Percentiles rank a stretch among this genome's conserved stretches.
Evolutionary conservation across 2,113 vertebrate genomes (phyloP).

Genomic region (Cavia porcellus): DNA sequence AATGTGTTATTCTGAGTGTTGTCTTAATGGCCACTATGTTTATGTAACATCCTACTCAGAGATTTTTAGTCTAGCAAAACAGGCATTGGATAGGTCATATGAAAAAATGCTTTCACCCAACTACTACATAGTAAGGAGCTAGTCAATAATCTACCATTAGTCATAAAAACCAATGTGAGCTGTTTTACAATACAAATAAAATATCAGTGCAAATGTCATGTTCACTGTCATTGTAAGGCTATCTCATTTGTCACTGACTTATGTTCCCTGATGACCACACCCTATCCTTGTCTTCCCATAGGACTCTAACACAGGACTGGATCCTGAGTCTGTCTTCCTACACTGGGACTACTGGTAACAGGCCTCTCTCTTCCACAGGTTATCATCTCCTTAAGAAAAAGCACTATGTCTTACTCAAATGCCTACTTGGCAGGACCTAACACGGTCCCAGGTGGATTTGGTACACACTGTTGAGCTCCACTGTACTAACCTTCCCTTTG

Average conservation of each 20-base stretch:
- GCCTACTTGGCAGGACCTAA: neutral
- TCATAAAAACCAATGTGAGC: neutral
- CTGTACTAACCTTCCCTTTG: neutral
- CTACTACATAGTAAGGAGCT: neutral
- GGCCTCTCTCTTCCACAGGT: neutral
- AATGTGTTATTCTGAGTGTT: neutral
- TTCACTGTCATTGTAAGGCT: neutral
- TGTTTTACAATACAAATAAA: slow-evolving; percentile 44
- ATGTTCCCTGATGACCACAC: neutral
- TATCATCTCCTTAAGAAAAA: neutral
- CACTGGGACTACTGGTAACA: neutral
- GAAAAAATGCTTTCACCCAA: neutral
- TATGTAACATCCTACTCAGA: neutral
- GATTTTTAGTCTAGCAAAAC: slow-evolving; percentile 10
- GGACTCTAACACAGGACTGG: neutral
- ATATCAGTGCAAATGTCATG: neutral
- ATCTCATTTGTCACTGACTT: neutral
- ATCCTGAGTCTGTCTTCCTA: neutral
- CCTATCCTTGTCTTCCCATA: neutral
- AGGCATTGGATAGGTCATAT: neutral
- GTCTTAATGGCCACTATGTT: neutral
- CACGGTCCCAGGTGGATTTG: neutral
- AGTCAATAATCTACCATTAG: neutral
- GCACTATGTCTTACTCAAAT: neutral
- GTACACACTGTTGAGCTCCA: neutral